Base-by-base conservation (phyloP, 2,888 invertebrate species). In the Malthinus flaveolus region DNA sequence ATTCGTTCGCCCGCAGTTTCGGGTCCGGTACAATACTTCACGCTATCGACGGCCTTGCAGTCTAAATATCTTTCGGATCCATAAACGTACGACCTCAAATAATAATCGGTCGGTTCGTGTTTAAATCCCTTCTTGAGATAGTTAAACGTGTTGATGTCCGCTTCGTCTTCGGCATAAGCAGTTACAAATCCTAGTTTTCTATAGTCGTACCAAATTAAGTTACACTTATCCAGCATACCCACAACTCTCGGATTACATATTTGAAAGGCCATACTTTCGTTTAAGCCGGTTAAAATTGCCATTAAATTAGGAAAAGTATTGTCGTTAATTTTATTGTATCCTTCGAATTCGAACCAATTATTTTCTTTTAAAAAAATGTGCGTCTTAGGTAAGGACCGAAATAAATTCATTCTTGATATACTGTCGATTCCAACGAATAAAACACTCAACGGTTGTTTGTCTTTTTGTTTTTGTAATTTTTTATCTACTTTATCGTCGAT, bases 281-380 rank as follows among this genome's bases (percentile, higher is more conserved):
- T 73, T 57, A 84, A 81, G 1, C 95, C 95, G 0, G 90, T 87
- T n/a, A 91, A 80, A 44, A 90, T 82, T 0, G 95, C 91, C 84
- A 94, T 89, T 47, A 95, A 78, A 77, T 96, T 97, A 0, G 95
- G 93, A 72, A 91, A 93, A 0, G 95, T 95, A 70, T 95, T 95
- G 71, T 95, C 95, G 7, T 87, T 93, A 62, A 91, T 84, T 84
- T 92, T 84, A 64, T 83, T 83, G 56, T 77, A 78, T 0, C 73
- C 75, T 44, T 67, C 65, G 36, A 74, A 69, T 64, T 77, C 77
- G n/a, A 71, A 59, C 69, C 77, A 77, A 15, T 62, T 62, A 45
- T 69, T 85, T 11, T 85, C 82, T 39, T 85, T 79, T 35, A 95
- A 80, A 73, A 86, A 87, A 11, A 82, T 78, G 1, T 84, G 81